Conservation (phyloP, 2,797 vertebrate genomes). For the Epinephelus coioides region DNA sequence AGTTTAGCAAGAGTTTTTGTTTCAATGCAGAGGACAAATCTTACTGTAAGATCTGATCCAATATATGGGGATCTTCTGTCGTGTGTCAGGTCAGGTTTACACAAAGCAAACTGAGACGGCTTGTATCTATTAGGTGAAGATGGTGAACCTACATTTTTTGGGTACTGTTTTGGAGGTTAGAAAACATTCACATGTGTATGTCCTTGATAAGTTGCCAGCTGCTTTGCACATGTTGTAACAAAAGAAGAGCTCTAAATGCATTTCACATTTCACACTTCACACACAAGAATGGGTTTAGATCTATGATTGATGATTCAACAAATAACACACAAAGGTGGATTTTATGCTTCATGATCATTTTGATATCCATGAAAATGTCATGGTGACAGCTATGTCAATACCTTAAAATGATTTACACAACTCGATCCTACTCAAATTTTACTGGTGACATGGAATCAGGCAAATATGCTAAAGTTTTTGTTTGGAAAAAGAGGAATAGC, state of each 20-base stretch:
- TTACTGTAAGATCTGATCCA: background rate
- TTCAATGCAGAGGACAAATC: conserved; percentile 28
- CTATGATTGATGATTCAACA: background rate
- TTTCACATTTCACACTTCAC: conserved; percentile 15
- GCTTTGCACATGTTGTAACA: conserved; percentile 72
- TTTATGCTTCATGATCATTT: background rate
- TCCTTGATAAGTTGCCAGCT: conserved; percentile 75
- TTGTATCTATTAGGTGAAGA: conserved; percentile 68
- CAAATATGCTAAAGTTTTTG: conserved; percentile 55
- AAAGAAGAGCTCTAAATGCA: conserved; percentile 44
- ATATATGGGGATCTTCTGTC: conserved; percentile 19
- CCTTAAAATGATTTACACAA: conserved; percentile 45
- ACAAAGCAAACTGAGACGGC: conserved; percentile 46
- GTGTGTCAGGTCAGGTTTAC: conserved; percentile 25
- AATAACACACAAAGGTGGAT: background rate
- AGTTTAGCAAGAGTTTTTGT: conserved; percentile 15
- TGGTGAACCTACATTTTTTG: conserved; percentile 52
- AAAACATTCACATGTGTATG: conserved; percentile 70
- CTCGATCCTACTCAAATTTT: conserved; percentile 45
- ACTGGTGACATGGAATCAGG: conserved; percentile 45
- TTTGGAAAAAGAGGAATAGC: conserved; percentile 32
- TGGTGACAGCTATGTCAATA: conserved; percentile 17
- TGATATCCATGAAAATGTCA: conserved; percentile 6
- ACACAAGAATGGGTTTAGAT: conserved; percentile 18
- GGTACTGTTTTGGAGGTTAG: conserved; percentile 63